phyloP scores from a whole-genome alignment of 2,888 invertebrate genomes.

The Muschampia plurimacula region DNA sequence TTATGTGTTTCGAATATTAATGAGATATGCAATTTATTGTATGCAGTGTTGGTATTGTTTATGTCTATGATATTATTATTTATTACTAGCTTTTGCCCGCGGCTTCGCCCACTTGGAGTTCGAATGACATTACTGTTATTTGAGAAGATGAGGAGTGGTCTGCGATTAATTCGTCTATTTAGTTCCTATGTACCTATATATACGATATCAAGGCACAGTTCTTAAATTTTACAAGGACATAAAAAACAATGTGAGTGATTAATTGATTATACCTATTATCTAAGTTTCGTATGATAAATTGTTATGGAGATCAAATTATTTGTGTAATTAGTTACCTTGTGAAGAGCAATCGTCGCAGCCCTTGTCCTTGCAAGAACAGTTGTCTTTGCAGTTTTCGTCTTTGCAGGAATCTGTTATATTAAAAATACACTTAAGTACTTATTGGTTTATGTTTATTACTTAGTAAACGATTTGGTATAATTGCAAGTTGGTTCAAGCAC shows the following conservation, averaged over 20 bases:
- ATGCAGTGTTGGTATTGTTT: neutral
- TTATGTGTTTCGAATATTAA: neutral
- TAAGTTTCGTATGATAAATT: no score
- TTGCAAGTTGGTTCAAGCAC: no score
- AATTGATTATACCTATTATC: no score
- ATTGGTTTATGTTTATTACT: neutral
- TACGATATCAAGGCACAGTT: no score
- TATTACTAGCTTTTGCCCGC: neutral
- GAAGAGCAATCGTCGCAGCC: conserved; percentile 73
- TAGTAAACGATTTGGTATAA: neutral
- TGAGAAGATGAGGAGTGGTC: no score
- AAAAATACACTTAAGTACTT: neutral
- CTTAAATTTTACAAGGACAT: no score
- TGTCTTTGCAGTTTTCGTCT: conserved; percentile 67
- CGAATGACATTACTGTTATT: no score
- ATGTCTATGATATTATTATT: neutral
- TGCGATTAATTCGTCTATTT: no score
- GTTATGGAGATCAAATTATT: neutral
- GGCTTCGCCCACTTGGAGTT: neutral
- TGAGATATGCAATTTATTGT: neutral
- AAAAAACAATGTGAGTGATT: no score
- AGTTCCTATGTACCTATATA: no score
- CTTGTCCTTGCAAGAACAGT: conserved; percentile 72
- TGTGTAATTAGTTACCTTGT: conserved; percentile 55
- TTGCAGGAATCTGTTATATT: conserved; percentile 66